Base-by-base conservation (phyloP, 2,113 vertebrate species). In the Austrofundulus limnaeus region DNA sequence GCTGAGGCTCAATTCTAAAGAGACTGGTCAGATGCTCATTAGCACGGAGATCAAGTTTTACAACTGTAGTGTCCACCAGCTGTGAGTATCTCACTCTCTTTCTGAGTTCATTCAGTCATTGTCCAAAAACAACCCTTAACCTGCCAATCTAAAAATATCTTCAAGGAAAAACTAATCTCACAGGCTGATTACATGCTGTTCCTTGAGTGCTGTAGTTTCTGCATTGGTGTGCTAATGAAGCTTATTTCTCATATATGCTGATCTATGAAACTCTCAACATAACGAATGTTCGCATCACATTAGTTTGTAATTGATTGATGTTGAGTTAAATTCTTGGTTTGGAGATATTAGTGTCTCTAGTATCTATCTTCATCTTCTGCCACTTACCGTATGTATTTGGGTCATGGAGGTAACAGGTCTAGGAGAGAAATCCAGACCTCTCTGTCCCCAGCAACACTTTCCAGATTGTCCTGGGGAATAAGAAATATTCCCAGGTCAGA, bases 21-120 rank as follows among this genome's bases (percentile, higher is more conserved):
- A 98, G 89, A 98, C 97, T 0, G 94, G 95, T 45, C 95, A 95
- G 90, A 98, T 92, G 69, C 93, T 99, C 10, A 96, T 97, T 88
- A 98, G 96, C 94, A 99, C 97, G 0, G 95, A 99, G 88, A 96
- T 99, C 90, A 97, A 95, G 84, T 99, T 99, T 90, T 99, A 96
- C 94, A 99, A 99, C 93, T 99, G 97, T 93, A 99, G 97, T 0
- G 94, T 96, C 66, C 97, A 99, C 90, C 95, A 95, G 64, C 92
- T 98, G 97, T 99, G 90, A 98, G 96, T 72, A 78, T 61, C 24
- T 14, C 3, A 11, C 20, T 48, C 20, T 48, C 31, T 54, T 5
- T 52, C 46, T 7, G 12, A 23, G 17, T 17, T 20, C 60, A 28
- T 72, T 60, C 70, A 28, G 52, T 46, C 48, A 43, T 34, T 45